Evolutionary conservation across 2,113 vertebrate genomes (phyloP), one percentile per base, ranked within the genome.

Genomic region (Rostratula benghalensis): DNA sequence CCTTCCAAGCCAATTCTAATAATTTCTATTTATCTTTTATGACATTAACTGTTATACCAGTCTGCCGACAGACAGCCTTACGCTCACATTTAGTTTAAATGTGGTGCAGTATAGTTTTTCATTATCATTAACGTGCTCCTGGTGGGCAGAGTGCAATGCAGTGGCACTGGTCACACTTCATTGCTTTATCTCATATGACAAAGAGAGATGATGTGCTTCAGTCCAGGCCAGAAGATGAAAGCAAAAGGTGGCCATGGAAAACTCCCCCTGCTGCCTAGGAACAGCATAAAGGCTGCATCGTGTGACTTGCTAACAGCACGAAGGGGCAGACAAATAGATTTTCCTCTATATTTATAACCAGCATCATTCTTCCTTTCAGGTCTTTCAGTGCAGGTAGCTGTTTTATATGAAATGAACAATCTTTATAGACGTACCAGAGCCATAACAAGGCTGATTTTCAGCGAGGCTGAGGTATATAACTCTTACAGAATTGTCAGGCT

Each of bases 341-440:
- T 98, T 97, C 95, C 97, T 97, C 98, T 98, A 98, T 98, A 98
- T 99, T 99, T 99, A 99, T 99, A 99, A 98, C 98, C 96, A 94
- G 98, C 98, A 99, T 99, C 98, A 98, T 98, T 99, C 98, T 99
- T 98, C 98, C 98, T 98, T 98, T 98, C 98, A 98, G 97, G 97
- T 97, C 98, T 97, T 97, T 98, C 98, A 98, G 98, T 96, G 98
- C 98, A 99, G 99, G 98, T 99, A 98, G 98, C 98, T 98, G 98
- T 98, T 99, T 99, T 99, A 98, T 98, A 99, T 98, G 98, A 99
- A 99, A 99, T 99, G 98, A 99, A 99, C 98, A 98, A 98, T 99
- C 99, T 99, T 99, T 99, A 99, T 99, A 98, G 99, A 99, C 98
- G 98, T 98, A 98, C 97, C 97, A 98, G 97, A 98, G 98, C 98